Percentiles rank a stretch among this genome's conserved stretches.
These are phyloP conservation scores for Diabrotica balteata DNA, from an alignment of 2,888 invertebrate species.

Conservation along the genomic window DNA sequence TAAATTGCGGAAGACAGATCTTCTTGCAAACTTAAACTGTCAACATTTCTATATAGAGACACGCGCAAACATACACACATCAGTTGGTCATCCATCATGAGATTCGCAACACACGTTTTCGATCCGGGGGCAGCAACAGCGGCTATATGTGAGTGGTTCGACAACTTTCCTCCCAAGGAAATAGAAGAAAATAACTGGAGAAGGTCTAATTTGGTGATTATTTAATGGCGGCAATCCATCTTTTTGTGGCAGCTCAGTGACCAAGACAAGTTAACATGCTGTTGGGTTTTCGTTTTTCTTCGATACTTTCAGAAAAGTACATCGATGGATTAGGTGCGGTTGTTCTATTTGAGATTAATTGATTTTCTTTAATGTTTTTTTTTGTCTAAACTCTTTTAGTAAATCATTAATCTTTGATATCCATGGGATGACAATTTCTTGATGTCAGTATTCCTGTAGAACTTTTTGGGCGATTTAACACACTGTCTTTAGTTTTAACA, in stretches of 20 bases:
- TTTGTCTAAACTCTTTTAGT: neutral
- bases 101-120: conserved; percentile 24
- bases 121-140: conserved; percentile 17
- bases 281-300: conserved; percentile 35
- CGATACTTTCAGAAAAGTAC: conserved; percentile 24
- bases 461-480: no score
- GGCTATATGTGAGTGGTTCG: conserved; percentile 26
- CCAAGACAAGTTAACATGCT: conserved; percentile 45
- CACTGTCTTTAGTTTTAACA: no score
- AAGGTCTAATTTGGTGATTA: conserved; percentile 47
- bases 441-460: no score
- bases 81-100: conserved; percentile 19
- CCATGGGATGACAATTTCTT: no score
- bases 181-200: conserved; percentile 44
- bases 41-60: neutral
- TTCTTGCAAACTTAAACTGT: neutral
- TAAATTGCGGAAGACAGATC: neutral
- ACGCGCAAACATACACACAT: conserved; percentile 1
- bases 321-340: conserved; percentile 18
- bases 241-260: conserved; percentile 41
- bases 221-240: conserved; percentile 48
- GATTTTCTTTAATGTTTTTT: conserved; percentile 15
- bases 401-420: no score
- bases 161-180: conserved; percentile 39
- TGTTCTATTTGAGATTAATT: conserved; percentile 16